Conservation (phyloP, 30 jellyfish, hydroid and myxozoan species). For the Cassiopea xamachana region DNA sequence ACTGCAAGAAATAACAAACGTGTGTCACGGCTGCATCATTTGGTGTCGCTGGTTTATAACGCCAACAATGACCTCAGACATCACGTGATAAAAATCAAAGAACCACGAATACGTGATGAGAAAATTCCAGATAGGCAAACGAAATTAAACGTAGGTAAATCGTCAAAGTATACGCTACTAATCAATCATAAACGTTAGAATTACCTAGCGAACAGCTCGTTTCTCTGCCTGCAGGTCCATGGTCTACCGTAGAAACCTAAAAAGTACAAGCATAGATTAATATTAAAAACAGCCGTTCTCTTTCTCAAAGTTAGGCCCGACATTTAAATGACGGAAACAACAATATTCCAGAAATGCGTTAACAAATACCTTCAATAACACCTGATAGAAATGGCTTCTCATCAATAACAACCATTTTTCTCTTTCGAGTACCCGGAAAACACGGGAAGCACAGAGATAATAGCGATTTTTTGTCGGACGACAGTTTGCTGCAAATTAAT, state of each 20-base stretch:
- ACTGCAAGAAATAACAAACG: too few relatives aligned
- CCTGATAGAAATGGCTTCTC: slow-evolving; percentile 90
- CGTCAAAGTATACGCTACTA: too few relatives aligned
- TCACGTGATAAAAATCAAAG: slow-evolving; percentile 52
- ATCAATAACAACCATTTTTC: slow-evolving; percentile 88
- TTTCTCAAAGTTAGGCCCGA: slow-evolving; percentile 34
- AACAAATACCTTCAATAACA: slow-evolving; percentile 91
- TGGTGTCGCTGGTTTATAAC: too few relatives aligned
- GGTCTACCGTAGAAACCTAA: slow-evolving; percentile 99
- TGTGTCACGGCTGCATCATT: too few relatives aligned
- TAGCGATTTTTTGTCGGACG: slow-evolving; percentile 5
- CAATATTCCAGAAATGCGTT: not conserved
- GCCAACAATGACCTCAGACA: slow-evolving; percentile 43
- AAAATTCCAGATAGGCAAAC: not conserved
- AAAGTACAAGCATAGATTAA: not conserved
- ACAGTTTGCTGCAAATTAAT: slow-evolving; percentile 31
- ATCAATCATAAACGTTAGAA: not conserved
- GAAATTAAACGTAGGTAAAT: too few relatives aligned
- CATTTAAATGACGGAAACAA: slow-evolving; percentile 7
- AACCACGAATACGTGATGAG: not conserved
- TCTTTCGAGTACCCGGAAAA: slow-evolving; percentile 2
- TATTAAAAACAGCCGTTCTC: too few relatives aligned
- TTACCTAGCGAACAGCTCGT: slow-evolving; percentile 89
- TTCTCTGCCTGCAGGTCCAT: slow-evolving; percentile 98
- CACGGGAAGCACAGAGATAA: slow-evolving; percentile 81